Evolutionary conservation across 2,113 vertebrate genomes (phyloP), one percentile per base, ranked within the genome.

Genomic region (Tylochromis polylepis): DNA sequence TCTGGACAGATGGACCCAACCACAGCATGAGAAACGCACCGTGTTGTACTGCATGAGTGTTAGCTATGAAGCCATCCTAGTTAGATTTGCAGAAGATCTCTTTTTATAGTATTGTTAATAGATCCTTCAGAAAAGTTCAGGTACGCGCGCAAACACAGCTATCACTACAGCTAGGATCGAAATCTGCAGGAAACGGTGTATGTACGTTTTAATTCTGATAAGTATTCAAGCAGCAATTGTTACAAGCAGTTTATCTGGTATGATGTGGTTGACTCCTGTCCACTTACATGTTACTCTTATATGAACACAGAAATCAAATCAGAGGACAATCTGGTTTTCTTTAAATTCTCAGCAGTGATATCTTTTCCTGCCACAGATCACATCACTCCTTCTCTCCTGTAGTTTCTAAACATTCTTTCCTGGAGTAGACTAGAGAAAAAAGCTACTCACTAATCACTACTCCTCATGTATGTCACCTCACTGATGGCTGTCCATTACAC

Each of bases 201-300:
- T 77, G 14, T 20, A 31, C 2, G 1, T 77, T 77, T 77, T 12
- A 51, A 49, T 51, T 75, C 10, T 77, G 16, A 1, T 12, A 77
- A 29, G 16, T 31, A 77, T 20, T 22, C 11, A 49, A 34, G 2
- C 38, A 18, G 22, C 75, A 46, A 4, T 43, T 70, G 14, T 11
- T 1, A 18, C 16, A 29, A 78, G 34, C 55, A 2, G 87, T 87
- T 89, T 60, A 27, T 83, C 89, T 90, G 88, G 86, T 86, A 84
- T 92, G 88, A 88, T 5, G 11, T 75, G 82, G 65, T 49, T 90
- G 88, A 79, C 43, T 87, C 81, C 15, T 10, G 18, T 60, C 58
- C 53, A 79, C 16, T 53, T 60, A 81, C 86, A 88, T 88, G 82
- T 34, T 57, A 59, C 82, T 87, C 65, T 11, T 38, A 4, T 72